Base-by-base conservation (phyloP, 2,113 vertebrate genomes). In the Cyphomyrus discorhynchus region DNA sequence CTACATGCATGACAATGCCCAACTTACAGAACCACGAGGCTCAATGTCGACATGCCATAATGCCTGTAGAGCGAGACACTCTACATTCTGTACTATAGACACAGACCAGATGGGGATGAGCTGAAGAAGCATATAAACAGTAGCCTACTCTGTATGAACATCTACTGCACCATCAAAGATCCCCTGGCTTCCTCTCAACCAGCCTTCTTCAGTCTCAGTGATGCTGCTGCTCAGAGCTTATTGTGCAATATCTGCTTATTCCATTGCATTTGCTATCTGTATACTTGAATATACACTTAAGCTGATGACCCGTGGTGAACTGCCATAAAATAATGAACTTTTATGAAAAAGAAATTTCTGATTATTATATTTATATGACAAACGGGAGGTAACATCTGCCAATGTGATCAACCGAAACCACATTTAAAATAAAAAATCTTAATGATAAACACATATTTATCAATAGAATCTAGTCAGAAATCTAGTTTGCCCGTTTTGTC, bases 401-500 rank as follows among this genome's bases (percentile, higher is more conserved):
- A 45, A 84, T 47, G 21, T 0, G 17, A 47, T 84, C 45, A 84
- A 47, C 45, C 45, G 1, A 84, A 84, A 46, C 24, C 46, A 84
- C 82, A 84, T 46, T 84, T 47, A 21, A n/a, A 84, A 84, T 84
- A 17, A 84, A 74, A 85, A 21, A 47, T 31, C 46, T 70, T 35
- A 70, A 66, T 53, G 66, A 39, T 80, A 45, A n/a, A 66, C 19
- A 3, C 19, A 47, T 39, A 80, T 80, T 88, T 66, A 90, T 50
- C 42, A 62, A 84, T 86, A 88, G 52, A 49, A 86, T 89, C 87
- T 62, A 52, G 58, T 49, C 42, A 86, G 85, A 91, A 84, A 91
- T 92, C 46, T 88, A 27, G 89, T 91, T 91, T 89, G 42, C 83
- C 85, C 66, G 5, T 86, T 87, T 82, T 74, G 11, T 15, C 47